These are phyloP conservation scores for Sinhomidia bicolor DNA, from an alignment of 2,888 invertebrate species.

Conservation along the genomic window DNA sequence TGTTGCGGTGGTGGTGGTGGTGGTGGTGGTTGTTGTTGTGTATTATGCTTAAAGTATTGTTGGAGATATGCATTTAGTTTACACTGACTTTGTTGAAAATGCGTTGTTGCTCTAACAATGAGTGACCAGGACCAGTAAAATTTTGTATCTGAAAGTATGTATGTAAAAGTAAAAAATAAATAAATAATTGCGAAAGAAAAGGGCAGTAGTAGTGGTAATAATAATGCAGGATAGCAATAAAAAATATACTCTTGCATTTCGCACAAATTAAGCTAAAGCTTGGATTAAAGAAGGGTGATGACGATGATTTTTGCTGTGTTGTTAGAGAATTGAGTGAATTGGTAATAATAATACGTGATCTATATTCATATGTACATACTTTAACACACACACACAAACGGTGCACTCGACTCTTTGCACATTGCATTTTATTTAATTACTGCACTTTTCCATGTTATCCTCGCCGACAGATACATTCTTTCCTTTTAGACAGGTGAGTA, in stretches of 20 bases:
- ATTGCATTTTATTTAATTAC: neutral
- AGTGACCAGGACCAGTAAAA: constrained; percentile 51
- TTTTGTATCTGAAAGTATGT: neutral
- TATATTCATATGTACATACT: neutral
- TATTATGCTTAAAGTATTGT: too few relatives aligned
- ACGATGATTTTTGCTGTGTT: neutral
- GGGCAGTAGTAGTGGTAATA: too few relatives aligned
- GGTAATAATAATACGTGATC: constrained; percentile 15
- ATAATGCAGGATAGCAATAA: neutral
- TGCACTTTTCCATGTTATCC: neutral
- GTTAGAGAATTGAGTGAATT: too few relatives aligned
- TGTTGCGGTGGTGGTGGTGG: neutral
- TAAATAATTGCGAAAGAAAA: constrained; percentile 1
- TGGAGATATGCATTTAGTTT: too few relatives aligned
- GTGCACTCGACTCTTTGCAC: neutral
- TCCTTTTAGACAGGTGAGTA: constrained; percentile 11
- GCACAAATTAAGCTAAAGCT: neutral
- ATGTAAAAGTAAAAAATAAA: neutral
- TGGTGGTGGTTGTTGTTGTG: too few relatives aligned
- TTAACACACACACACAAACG: neutral
- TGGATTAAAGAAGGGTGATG: neutral
- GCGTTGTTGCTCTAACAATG: neutral
- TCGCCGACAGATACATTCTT: neutral
- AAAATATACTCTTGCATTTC: neutral
- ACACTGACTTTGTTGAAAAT: too few relatives aligned